Evolutionary conservation across 2,113 vertebrate species (phyloP).

Genomic region (Alethe castanea): DNA sequence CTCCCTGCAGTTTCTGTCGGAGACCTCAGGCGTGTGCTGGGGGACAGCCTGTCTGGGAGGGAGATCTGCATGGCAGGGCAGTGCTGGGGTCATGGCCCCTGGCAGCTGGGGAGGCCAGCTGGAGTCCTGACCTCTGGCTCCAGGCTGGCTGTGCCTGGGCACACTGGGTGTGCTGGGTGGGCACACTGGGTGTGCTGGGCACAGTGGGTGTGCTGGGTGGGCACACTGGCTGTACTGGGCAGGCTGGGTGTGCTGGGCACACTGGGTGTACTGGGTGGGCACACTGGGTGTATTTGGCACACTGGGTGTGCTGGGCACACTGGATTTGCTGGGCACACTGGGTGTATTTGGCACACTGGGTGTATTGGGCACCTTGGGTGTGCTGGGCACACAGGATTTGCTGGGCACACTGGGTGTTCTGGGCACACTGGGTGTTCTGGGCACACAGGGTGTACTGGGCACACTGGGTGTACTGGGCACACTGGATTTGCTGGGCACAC

Average conservation of each 20-base stretch:
- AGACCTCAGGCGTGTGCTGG: not conserved
- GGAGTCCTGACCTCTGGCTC: not conserved
- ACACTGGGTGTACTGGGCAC: not conserved
- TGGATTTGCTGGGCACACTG: accelerated
- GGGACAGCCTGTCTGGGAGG: not conserved
- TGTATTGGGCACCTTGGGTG: not conserved
- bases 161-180: not conserved
- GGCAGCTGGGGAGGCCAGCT: not conserved
- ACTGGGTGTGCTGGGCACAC: not conserved
- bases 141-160: not conserved
- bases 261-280: not conserved
- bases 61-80: not conserved
- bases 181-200: not conserved
- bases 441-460: not conserved
- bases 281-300: too few species aligned
- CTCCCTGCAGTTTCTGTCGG: not conserved
- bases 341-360: too few species aligned
- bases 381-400: not conserved
- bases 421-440: not conserved
- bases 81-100: not conserved
- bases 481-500: accelerated
- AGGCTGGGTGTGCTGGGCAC: not conserved
- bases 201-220: not conserved
- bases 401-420: not conserved
- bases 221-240: not conserved